phyloP scores from a whole-genome alignment of 2,797 vertebrate species.

The Poecilia picta region DNA sequence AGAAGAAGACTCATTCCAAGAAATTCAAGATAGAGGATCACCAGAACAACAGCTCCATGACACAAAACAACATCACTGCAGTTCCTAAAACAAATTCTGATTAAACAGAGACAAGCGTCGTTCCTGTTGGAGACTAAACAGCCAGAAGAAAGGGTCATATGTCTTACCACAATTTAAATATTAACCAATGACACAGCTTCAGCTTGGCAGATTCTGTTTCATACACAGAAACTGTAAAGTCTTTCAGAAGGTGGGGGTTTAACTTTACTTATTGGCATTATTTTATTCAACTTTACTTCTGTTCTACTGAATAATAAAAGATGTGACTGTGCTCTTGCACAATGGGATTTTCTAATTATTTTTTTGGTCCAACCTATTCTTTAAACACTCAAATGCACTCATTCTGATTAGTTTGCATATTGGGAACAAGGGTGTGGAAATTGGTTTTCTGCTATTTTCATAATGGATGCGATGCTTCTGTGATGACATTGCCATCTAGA shows the following conservation, averaged over 20 bases:
- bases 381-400: neutral
- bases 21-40: neutral
- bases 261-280: neutral
- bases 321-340: neutral
- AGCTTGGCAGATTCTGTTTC: conserved; percentile 11
- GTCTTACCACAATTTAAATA: conserved; percentile 27
- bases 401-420: neutral
- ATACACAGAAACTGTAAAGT: neutral
- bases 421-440: neutral
- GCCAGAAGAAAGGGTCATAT: neutral
- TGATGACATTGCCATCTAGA: neutral
- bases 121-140: neutral
- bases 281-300: neutral
- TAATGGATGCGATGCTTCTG: neutral
- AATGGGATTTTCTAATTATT: neutral
- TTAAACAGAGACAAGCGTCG: neutral
- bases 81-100: neutral
- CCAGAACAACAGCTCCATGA: neutral
- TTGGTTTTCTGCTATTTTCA: neutral
- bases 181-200: conserved; percentile 6
- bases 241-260: neutral
- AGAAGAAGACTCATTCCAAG: conserved; percentile 17
- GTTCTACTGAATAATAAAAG: neutral
- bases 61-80: neutral
- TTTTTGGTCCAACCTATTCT: neutral